Percentiles rank a stretch among this genome's conserved stretches.
Conservation (phyloP, 2,888 invertebrate species). For the Blastobasis adustella region DNA sequence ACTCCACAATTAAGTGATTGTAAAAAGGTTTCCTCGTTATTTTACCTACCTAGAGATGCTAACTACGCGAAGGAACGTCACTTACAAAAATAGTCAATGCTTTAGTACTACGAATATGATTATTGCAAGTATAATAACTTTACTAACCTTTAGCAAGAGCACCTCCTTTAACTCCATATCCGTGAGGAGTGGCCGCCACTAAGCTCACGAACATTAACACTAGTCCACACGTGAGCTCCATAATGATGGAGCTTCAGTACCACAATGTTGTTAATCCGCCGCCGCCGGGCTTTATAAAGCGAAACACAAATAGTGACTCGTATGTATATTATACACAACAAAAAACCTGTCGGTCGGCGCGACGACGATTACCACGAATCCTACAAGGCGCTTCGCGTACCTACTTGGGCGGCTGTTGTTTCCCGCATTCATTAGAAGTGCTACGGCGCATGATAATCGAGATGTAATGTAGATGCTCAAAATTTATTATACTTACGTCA, state of each 20-base stretch:
- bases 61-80: not conserved
- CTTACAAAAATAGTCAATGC: slow-evolving; percentile 4
- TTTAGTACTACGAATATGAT: slow-evolving; percentile 7
- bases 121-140: too few relatives aligned
- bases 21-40: too few relatives aligned
- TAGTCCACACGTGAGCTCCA: slow-evolving; percentile 56
- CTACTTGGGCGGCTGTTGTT: slow-evolving; percentile 51
- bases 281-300: slow-evolving; percentile 64
- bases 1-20: too few relatives aligned
- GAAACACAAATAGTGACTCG: slow-evolving; percentile 58
- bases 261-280: slow-evolving; percentile 51
- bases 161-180: slow-evolving; percentile 58
- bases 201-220: slow-evolving; percentile 41
- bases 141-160: slow-evolving; percentile 52
- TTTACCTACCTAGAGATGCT: too few relatives aligned
- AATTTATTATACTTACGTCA: slow-evolving; percentile 30
- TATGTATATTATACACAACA: slow-evolving; percentile 39
- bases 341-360: slow-evolving; percentile 52
- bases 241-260: slow-evolving; percentile 56
- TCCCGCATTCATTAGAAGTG: slow-evolving; percentile 36
- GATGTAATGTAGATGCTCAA: slow-evolving; percentile 19
- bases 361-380: slow-evolving; percentile 50
- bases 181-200: slow-evolving; percentile 48
- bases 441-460: slow-evolving; percentile 30
- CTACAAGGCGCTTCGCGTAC: slow-evolving; percentile 31